These are phyloP conservation scores for Petrophora chlorosata DNA, from an alignment of 2,888 invertebrate species.

Conservation along the genomic window DNA sequence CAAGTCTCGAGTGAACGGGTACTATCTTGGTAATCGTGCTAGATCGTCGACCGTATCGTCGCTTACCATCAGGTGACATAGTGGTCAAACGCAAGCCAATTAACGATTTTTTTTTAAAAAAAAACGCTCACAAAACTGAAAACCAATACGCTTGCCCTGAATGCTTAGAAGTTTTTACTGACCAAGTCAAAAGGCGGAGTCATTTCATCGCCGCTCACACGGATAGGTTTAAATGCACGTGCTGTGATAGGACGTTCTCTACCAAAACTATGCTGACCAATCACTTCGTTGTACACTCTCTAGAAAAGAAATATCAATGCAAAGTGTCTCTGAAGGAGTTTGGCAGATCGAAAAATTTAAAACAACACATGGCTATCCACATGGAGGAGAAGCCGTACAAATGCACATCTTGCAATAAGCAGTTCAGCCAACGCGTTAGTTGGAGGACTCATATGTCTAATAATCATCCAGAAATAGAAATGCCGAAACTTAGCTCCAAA, in stretches of 20 bases:
- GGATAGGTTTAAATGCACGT: slow-evolving; percentile 14
- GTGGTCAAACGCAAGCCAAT: too few relatives aligned
- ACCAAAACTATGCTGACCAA: slow-evolving; percentile 1
- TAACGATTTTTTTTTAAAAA: too few relatives aligned
- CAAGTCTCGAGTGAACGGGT: too few relatives aligned
- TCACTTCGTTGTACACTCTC: slow-evolving; percentile 8
- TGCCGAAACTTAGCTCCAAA: not conserved
- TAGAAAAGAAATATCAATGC: slow-evolving; percentile 14
- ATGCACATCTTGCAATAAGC: slow-evolving; percentile 9
- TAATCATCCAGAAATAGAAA: slow-evolving; percentile 10
- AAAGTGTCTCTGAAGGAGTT: slow-evolving; percentile 11
- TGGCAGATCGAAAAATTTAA: slow-evolving; percentile 9
- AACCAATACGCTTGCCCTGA: slow-evolving; percentile 41
- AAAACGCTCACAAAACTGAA: slow-evolving; percentile 40
- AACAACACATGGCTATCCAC: slow-evolving; percentile 16
- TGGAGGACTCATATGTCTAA: slow-evolving; percentile 12
- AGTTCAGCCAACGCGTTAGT: slow-evolving; percentile 17
- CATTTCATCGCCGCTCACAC: slow-evolving; percentile 39
- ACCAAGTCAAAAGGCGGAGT: slow-evolving; percentile 28
- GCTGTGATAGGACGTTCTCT: slow-evolving; percentile 21
- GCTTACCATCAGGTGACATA: too few relatives aligned
- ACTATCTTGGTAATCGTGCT: too few relatives aligned
- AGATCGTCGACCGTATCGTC: too few relatives aligned
- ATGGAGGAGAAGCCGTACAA: slow-evolving; percentile 12
- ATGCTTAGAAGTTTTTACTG: slow-evolving; percentile 41